Base-by-base conservation (phyloP, 2,888 invertebrate species). In the Spisula subtruncata region DNA sequence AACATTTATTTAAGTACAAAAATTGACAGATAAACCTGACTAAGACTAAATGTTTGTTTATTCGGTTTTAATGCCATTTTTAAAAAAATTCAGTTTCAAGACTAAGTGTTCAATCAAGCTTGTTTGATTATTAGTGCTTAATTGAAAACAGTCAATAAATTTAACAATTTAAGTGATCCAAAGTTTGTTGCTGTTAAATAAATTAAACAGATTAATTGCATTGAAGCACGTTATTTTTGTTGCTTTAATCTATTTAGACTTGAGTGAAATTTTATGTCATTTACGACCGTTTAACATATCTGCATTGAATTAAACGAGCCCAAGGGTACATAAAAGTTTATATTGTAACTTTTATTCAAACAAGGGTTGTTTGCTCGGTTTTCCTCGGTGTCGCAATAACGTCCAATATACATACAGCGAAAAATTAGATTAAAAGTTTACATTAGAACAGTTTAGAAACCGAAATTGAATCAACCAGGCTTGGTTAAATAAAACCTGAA, bases 341-440 rank as follows among this genome's bases (percentile, higher is more conserved):
- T 25, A 75, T 75, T 75, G 75, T 32, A 75, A 75, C 29, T 18
- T 75, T 75, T 32, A 75, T 75, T 75, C 75, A 35, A 32, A 25
- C 25, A 51, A 66, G 14, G 75, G 32, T 32, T 75, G 35, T 75
- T 75, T 75, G 16, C 75, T 75, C 32, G 75, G 75, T 35, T 35
- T 32, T 75, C 32, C 71, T 75, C 12, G 25, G 12, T 12, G 60
- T 16, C 35, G 32, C 35, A 75, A 35, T 75, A 32, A 75, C 35
- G 32, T 75, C 35, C 75, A 75, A 75, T 75, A n/a, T n/a, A 75
- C 75, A 32, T 75, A 66, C 25, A 35, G 35, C 35, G 16, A 25
- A 32, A 14, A 35, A 16, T 75, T 2, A 14, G 32, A 75, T 75
- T 18, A 32, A 18, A 75, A 18, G 75, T 75, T 75, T 75, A 75